phyloP scores from a whole-genome alignment of 2,113 vertebrate genomes.

The Sciurus niger region DNA sequence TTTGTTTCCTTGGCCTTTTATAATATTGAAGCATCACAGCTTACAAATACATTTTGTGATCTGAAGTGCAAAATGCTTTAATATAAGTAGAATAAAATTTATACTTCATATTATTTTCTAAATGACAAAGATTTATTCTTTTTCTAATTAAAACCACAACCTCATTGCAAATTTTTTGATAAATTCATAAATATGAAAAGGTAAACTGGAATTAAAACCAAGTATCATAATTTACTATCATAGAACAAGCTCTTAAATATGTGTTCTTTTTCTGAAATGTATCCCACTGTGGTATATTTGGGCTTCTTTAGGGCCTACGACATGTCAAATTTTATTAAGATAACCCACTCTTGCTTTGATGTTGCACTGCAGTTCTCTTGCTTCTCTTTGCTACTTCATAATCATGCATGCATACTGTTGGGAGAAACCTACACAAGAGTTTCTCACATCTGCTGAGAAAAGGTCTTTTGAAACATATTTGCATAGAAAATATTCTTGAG shows the following conservation, averaged over 20 bases:
- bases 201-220: not conserved
- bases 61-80: not conserved
- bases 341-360: not conserved
- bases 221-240: not conserved
- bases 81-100: not conserved
- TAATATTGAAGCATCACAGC: too few species aligned
- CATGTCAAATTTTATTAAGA: not conserved
- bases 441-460: not conserved
- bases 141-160: not conserved
- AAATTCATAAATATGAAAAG: not conserved
- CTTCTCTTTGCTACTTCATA: not conserved
- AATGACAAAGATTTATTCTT: too few species aligned
- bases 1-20: too few species aligned
- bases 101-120: not conserved
- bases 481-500: not conserved
- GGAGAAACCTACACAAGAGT: not conserved
- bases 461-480: not conserved
- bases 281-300: too few species aligned
- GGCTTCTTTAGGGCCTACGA: not conserved
- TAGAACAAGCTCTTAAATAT: not conserved
- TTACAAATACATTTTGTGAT: not conserved
- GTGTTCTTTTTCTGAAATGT: not conserved
- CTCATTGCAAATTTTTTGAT: too few species aligned
- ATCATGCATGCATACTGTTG: not conserved
- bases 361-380: not conserved